Evolutionary conservation across 1,140 invertebrate genomes (phyloP), one percentile per base, ranked within the genome.

Genomic region (Laupala kohalensis): DNA sequence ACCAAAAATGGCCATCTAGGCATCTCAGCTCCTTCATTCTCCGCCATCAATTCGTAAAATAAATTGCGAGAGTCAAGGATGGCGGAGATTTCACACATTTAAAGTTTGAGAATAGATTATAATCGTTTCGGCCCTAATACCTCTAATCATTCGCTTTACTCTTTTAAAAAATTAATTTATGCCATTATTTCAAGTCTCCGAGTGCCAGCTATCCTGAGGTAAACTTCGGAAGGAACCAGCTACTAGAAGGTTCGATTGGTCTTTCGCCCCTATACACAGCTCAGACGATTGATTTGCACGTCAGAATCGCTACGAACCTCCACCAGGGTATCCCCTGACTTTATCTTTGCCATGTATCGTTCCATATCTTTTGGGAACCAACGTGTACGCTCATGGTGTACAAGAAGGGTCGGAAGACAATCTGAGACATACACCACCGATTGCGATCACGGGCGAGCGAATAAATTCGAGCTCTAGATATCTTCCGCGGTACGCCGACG

Each of bases 161-260:
- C n/a, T n/a, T n/a, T n/a, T n/a, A n/a, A n/a, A n/a, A 81, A 82
- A 86, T 87, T 83, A 85, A 81, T 87, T 84, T 86, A 79, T 67
- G 66, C 69, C 68, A 29, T 77, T 15, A 6, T 37, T 37, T 37
- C 30, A 6, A 6, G 30, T 37, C 6, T 37, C 30, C 81, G 82
- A 83, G 83, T 82, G 82, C 85, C 85, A 86, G 85, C 86, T 88
- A 88, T 92, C 90, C 90, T 92, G 89, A 90, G 89, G 88, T 89
- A 92, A 93, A 92, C 89, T 92, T 93, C 90, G 86, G 89, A 87
- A 83, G 89, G 89, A 92, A 92, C 90, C 89, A 92, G 89, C 90
- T 92, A 92, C 89, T 90, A 92, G 89, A 92, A 88, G 87, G 89
- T 92, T 92, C 90, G 89, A 93, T 92, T 92, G 89, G 91, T 93